Evolutionary conservation across 1,140 invertebrate genomes (phyloP).

Genomic region (Zaprionus ghesquierei): DNA sequence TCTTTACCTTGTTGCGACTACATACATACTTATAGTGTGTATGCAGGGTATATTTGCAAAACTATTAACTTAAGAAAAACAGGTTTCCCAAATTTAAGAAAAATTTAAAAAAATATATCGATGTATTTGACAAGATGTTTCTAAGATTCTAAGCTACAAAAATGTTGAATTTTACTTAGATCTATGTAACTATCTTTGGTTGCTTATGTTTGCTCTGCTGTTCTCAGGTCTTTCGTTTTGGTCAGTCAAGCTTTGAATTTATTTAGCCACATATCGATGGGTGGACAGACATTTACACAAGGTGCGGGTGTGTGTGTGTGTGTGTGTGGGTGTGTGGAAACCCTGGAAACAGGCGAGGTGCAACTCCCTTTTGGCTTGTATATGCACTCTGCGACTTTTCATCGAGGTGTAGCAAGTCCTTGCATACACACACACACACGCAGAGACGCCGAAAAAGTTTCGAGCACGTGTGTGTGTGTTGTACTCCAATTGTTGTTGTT

Average conservation of each 20-base stretch:
- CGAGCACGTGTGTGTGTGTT: constrained; percentile 33
- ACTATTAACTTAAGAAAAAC: neutral
- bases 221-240: constrained; percentile 17
- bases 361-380: constrained; percentile 45
- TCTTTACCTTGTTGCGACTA: neutral
- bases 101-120: too few relatives aligned
- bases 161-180: too few relatives aligned
- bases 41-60: neutral
- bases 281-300: constrained; percentile 12
- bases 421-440: constrained; percentile 7
- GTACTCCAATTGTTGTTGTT: constrained; percentile 29
- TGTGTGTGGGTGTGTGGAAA: neutral
- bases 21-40: neutral
- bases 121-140: too few relatives aligned
- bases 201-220: neutral
- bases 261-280: constrained; percentile 67
- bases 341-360: constrained; percentile 42
- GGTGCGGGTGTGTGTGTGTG: neutral
- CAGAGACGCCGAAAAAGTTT: constrained; percentile 23
- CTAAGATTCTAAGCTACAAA: too few relatives aligned
- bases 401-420: constrained; percentile 62
- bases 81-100: too few relatives aligned
- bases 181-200: too few relatives aligned
- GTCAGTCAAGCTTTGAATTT: constrained; percentile 58
- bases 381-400: constrained; percentile 12